A percentile compares a stretch with the other conserved stretches of the same genome.
phyloP scores from a whole-genome alignment of 2,113 vertebrate species.

The Egretta garzetta region DNA sequence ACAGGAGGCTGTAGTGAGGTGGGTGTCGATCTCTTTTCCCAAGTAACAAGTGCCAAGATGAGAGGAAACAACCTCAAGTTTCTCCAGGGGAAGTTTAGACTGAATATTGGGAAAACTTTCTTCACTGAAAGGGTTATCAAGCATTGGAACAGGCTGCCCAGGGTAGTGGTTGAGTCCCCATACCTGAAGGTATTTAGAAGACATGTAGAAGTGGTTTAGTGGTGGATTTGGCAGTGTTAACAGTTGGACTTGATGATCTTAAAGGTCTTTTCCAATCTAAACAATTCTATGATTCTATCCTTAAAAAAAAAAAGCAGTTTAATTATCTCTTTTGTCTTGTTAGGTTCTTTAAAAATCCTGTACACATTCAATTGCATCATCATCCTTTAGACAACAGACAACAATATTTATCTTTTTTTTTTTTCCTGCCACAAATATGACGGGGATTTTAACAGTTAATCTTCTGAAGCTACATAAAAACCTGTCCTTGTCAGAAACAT shows the following conservation, averaged over 20 bases:
- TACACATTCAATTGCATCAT: neutral
- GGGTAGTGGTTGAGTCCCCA: neutral
- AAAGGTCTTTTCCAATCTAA: neutral
- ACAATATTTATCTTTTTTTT: neutral
- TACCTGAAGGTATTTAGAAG: neutral
- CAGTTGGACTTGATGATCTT: neutral
- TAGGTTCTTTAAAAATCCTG: neutral
- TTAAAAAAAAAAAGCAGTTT: neutral
- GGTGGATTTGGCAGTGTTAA: neutral
- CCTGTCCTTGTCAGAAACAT: neutral
- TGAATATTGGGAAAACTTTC: neutral
- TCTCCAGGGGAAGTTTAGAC: neutral
- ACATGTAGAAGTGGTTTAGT: accelerated
- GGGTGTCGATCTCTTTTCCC: accelerated
- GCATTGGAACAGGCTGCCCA: neutral
- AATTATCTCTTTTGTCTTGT: neutral
- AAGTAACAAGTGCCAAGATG: neutral
- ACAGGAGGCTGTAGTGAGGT: accelerated
- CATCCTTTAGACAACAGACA: neutral
- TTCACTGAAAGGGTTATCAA: neutral
- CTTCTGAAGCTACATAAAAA: neutral
- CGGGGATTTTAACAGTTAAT: neutral
- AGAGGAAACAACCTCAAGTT: neutral
- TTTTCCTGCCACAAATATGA: too few relatives aligned
- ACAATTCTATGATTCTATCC: neutral